Percentiles rank a stretch among this genome's conserved stretches.
phyloP scores from a whole-genome alignment of 2,888 invertebrate genomes.

The Ormia ochracea region DNA sequence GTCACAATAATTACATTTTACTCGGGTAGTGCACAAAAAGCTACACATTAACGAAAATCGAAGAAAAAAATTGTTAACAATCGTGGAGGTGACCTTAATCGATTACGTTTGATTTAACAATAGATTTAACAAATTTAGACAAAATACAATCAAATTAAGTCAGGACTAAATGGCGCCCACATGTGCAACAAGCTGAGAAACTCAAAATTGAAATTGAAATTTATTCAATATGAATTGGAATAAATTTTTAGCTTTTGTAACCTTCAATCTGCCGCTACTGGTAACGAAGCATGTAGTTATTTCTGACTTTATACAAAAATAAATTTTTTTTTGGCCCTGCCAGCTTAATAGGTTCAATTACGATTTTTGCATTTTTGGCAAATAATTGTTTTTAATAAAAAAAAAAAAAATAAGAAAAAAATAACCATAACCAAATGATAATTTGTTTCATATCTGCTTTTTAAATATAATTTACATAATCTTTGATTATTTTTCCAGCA shows the following conservation, averaged over 20 bases:
- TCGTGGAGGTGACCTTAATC: constrained; percentile 47
- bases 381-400: not conserved
- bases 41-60: not conserved
- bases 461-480: constrained; percentile 17
- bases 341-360: constrained; percentile 7
- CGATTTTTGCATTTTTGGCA: not conserved
- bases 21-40: not conserved
- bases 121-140: constrained; percentile 43
- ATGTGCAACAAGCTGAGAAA: constrained; percentile 33
- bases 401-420: not conserved
- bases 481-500: not conserved
- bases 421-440: not conserved
- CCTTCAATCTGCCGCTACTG: constrained; percentile 36
- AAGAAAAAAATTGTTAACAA: not conserved
- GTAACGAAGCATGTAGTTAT: not conserved
- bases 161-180: constrained; percentile 51
- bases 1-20: not conserved
- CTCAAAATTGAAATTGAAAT: constrained; percentile 18
- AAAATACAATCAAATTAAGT: constrained; percentile 43
- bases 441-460: not conserved
- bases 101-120: constrained; percentile 43
- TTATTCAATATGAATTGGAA: constrained; percentile 29
- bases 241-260: constrained; percentile 16
- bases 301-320: not conserved
- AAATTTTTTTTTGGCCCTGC: not conserved